Base-by-base conservation (phyloP, 2,797 vertebrate species). In the Epinephelus awoara region DNA sequence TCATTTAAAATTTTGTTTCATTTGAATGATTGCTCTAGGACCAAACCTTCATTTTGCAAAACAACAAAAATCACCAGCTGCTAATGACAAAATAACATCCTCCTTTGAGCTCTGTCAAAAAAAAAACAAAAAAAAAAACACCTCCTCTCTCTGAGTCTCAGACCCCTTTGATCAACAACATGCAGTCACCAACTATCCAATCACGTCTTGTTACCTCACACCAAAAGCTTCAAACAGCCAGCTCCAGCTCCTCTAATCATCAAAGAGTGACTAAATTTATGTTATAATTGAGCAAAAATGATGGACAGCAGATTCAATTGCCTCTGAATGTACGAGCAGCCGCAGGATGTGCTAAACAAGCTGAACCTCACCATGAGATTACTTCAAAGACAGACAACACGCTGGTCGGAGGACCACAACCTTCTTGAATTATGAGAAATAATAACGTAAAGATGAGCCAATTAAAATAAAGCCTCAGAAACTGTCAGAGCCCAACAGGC, bases 301-400 rank as follows among this genome's bases (percentile, higher is more conserved):
- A 80, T 27, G 76, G 70, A 64, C 61, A n/a, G 55, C 4, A 56
- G 65, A 77, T 52, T 71, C 11, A 52, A 51, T 54, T 54, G 50
- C 34, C 19, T 77, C 59, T 70, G 56, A 79, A 63, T 59, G 49
- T 40, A 49, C 5, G 27, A 78, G 10, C 68, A 54, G 67, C 27
- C 23, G 68, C 27, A 13, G 66, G 76, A 82, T 12, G 18, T 4
- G 19, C 44, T 38, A 49, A 71, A 67, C 52, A 67, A 65, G 69
- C 66, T 21, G 21, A 75, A 66, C 38, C 61, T 81, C 57, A 1
- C 25, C 21, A 0, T 7, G 58, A 63, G 69, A 63, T 54, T 15
- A 71, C 50, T 82, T 84, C 67, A 78, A 77, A 88, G 62, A 69
- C 62, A 58, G 54, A 72, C 44, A 42, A 58, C 67, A 27, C 50